Base-by-base conservation (phyloP, 2,113 vertebrate genomes). In the Pardalotus punctatus region DNA sequence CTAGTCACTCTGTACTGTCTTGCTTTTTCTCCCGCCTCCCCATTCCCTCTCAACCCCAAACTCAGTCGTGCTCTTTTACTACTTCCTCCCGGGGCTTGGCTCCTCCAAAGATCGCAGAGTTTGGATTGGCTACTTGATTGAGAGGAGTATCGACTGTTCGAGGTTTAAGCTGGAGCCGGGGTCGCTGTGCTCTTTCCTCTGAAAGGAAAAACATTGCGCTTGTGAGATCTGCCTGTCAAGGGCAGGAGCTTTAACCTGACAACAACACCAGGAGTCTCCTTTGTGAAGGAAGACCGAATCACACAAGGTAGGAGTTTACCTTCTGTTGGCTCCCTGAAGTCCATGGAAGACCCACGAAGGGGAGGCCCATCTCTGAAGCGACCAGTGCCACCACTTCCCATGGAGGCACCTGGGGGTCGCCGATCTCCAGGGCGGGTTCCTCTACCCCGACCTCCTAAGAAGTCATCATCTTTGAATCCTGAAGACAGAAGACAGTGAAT, bases 111-210 rank as follows among this genome's bases (percentile, higher is more conserved):
- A 99, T 99, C 57, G 99, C 99, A 9, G 99, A 99, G 97, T 99
- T 98, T 18, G 99, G 99, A 96, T 99, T 99, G 98, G 99, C 99
- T 97, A 99, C 99, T 98, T 99, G 99, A 96, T 99, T 99, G 96
- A 99, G 99, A 73, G 99, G 99, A 16, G 98, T 99, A 8, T 97
- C 98, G 58, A 99, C 99, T 81, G 99, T 99, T 87, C 99, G 99
- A 50, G 99, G 99, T 97, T 99, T 99, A 97, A 99, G 98, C 98
- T 99, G 99, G 81, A 99, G 98, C 81, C 98, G 98, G 51, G 99
- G 99, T 43, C 99, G 98, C 98, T 99, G 99, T 77, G 99, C 99
- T 88, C 99, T 97, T 96, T 99, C 99, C 98, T 99, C 99, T 99
- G 98, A 4, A 89, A 95, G 88, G 73, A 20, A 83, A 90, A 89